These are phyloP conservation scores for Lamellibrachia luymesi DNA, from an alignment of 1,140 invertebrate genomes.

Conservation along the genomic window DNA sequence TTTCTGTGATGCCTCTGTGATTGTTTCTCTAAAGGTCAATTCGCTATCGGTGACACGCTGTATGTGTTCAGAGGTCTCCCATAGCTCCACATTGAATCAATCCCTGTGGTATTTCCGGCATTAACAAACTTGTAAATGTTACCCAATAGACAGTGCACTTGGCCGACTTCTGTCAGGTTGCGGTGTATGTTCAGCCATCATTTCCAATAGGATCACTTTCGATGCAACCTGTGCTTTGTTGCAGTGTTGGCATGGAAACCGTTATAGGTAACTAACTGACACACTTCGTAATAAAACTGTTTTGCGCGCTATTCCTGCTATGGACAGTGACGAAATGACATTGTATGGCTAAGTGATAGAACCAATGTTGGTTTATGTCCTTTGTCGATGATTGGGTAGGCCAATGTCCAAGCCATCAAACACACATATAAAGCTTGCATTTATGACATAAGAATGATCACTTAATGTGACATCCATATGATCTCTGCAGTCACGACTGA, in stretches of 20 bases:
- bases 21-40: not conserved
- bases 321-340: not conserved
- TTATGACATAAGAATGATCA: not conserved
- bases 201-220: not conserved
- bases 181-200: not conserved
- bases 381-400: not conserved
- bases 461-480: not conserved
- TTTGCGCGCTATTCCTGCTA: not conserved
- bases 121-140: not conserved
- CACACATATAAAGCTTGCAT: constrained; percentile 2
- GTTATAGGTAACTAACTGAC: not conserved
- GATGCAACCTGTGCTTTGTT: not conserved
- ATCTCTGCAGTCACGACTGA: not conserved
- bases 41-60: not conserved
- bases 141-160: not conserved
- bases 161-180: not conserved
- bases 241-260: not conserved
- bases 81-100: not conserved
- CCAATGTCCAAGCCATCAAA: not conserved
- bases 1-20: not conserved
- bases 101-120: not conserved
- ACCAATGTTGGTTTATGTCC: not conserved
- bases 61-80: not conserved
- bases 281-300: not conserved
- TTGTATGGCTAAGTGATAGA: not conserved